These are phyloP conservation scores for Meloidogyne exigua DNA, from an alignment of 1,140 invertebrate species.

Conservation along the genomic window DNA sequence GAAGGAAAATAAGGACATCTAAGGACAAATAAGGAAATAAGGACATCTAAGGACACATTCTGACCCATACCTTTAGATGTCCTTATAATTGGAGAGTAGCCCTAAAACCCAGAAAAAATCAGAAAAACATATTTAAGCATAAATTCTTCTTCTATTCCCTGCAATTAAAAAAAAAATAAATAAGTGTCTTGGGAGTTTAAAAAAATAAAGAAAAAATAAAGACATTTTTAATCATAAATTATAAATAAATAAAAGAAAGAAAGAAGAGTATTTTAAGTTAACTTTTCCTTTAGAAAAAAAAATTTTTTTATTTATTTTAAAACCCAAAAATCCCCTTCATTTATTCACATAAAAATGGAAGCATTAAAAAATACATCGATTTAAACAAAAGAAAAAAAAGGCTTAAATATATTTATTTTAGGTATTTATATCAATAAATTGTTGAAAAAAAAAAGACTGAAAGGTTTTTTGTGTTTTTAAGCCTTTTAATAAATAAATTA, in stretches of 20 bases:
- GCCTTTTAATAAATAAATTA: not conserved
- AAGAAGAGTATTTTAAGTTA: too few species aligned
- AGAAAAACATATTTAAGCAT: not conserved
- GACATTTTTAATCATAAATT: not conserved
- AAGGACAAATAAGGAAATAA: too few species aligned
- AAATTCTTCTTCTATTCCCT: not conserved
- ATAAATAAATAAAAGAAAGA: too few species aligned
- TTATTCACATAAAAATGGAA: not conserved
- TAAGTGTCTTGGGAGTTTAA: conserved; percentile 1
- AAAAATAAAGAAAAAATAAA: not conserved
- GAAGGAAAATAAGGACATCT: too few species aligned
- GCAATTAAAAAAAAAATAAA: conserved; percentile 1
- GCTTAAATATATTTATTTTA: not conserved
- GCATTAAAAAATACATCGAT: not conserved
- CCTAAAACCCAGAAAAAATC: too few species aligned
- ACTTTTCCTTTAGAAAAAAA: too few species aligned
- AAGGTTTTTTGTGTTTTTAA: not conserved
- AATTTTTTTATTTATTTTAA: too few species aligned
- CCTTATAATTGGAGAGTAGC: too few species aligned
- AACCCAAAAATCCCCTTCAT: not conserved
- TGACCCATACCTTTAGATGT: too few species aligned
- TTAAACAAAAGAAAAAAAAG: not conserved
- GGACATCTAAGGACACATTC: too few species aligned
- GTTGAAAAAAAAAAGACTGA: not conserved
- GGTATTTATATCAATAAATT: not conserved